Percentiles rank a stretch among this genome's conserved stretches.
These are phyloP conservation scores for Lithophane ornitopus DNA, from an alignment of 2,888 invertebrate genomes.

Conservation along the genomic window DNA sequence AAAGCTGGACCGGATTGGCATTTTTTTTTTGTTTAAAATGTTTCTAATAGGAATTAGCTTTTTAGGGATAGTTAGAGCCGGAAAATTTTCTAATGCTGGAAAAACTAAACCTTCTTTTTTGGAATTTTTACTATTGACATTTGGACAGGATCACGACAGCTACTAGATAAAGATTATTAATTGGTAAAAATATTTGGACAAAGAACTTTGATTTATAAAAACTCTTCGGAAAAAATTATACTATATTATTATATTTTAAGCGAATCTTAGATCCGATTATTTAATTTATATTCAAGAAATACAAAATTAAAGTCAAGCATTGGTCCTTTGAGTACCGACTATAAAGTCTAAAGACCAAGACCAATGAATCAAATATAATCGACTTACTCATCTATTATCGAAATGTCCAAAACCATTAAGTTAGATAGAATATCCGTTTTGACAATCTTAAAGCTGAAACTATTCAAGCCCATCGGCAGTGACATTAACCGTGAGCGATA, in stretches of 20 bases:
- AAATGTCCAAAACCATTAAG: neutral
- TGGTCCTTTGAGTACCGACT: neutral
- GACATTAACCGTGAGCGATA: slow-evolving; percentile 40
- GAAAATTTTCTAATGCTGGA: neutral
- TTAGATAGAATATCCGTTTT: neutral
- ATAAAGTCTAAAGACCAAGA: neutral
- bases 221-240: neutral
- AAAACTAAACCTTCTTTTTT: neutral
- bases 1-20: neutral
- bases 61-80: too few species aligned
- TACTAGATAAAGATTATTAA: neutral
- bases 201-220: neutral
- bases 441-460: slow-evolving; percentile 35
- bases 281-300: neutral
- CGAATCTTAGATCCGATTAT: neutral
- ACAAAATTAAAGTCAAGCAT: neutral
- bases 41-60: too few species aligned
- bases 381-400: neutral
- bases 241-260: neutral
- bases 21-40: neutral
- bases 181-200: neutral
- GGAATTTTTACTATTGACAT: too few species aligned
- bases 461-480: slow-evolving; percentile 40
- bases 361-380: neutral
- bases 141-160: neutral